Evolutionary conservation across 2,113 vertebrate genomes (phyloP).

Genomic region (Ictalurus furcatus): DNA sequence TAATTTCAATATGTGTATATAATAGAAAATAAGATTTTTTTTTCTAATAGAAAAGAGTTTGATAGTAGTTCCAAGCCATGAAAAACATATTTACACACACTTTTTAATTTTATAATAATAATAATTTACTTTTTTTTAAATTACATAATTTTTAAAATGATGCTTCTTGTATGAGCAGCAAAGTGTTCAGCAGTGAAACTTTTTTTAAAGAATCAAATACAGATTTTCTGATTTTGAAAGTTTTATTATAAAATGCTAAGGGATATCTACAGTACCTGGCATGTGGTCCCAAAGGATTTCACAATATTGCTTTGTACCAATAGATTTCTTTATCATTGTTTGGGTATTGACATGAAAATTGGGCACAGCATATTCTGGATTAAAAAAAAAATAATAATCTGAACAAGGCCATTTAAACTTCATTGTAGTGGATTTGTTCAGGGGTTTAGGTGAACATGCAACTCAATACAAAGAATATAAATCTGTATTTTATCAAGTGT

Average conservation of each 20-base stretch:
- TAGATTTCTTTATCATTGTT: not conserved
- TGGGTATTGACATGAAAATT: not conserved
- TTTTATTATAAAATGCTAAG: not conserved
- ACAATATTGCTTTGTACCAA: not conserved
- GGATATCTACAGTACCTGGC: not conserved
- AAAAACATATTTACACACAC: not conserved
- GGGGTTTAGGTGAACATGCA: not conserved
- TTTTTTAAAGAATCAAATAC: not conserved
- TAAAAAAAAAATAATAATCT: not conserved
- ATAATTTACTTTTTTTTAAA: too few species aligned
- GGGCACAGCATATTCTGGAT: not conserved
- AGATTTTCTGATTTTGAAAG: not conserved
- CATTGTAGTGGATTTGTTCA: not conserved
- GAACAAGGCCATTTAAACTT: not conserved
- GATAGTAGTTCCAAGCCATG: not conserved
- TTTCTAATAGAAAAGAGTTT: not conserved
- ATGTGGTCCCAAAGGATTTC: constrained; percentile 2
- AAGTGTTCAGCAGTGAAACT: not conserved
- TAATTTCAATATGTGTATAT: not conserved
- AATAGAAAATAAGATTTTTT: not conserved
- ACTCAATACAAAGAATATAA: not conserved
- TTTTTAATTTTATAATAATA: too few species aligned
- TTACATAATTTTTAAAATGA: too few species aligned
- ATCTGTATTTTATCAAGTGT: not conserved
- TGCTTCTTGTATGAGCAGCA: not conserved